Conservation (phyloP, 2,797 vertebrate genomes). For the Cuniculus paca region DNA sequence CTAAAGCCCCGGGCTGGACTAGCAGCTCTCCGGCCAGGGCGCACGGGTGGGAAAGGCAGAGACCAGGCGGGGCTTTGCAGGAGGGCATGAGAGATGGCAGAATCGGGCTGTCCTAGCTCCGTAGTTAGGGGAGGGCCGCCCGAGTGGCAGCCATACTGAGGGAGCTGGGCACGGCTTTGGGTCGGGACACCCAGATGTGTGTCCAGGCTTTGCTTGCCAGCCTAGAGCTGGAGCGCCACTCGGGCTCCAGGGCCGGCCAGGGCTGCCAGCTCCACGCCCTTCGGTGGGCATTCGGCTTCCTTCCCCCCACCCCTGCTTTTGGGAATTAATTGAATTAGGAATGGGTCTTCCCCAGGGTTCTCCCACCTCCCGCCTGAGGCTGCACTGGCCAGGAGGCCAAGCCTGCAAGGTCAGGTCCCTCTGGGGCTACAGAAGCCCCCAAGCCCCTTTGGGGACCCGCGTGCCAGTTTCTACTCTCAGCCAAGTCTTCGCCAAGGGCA, state of each 20-base stretch:
- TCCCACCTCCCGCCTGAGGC: background rate
- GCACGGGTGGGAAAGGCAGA: background rate
- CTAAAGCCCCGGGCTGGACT: background rate
- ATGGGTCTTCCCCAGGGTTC: conserved; percentile 40
- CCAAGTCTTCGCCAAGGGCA: conserved; percentile 91
- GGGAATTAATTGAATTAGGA: conserved; percentile 78
- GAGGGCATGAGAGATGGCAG: background rate
- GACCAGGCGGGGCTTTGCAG: background rate
- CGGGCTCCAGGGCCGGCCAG: background rate
- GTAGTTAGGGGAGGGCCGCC: background rate
- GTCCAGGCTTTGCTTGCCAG: fast-evolving
- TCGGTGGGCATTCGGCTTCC: background rate
- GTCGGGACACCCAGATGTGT: conserved; percentile 32
- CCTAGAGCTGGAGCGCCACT: background rate
- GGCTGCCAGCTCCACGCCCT: background rate
- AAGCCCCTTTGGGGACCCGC: conserved; percentile 79
- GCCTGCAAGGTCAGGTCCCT: conserved; percentile 56
- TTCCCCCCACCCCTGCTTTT: background rate
- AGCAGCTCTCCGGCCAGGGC: background rate
- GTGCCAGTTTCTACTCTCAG: conserved; percentile 89
- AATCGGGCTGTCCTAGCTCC: background rate
- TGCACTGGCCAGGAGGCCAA: conserved; percentile 70
- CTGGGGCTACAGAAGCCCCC: conserved; percentile 54
- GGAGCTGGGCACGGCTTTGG: background rate
- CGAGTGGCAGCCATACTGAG: background rate